phyloP scores from a whole-genome alignment of 2,888 invertebrate genomes.

The Heteropelma amictum region DNA sequence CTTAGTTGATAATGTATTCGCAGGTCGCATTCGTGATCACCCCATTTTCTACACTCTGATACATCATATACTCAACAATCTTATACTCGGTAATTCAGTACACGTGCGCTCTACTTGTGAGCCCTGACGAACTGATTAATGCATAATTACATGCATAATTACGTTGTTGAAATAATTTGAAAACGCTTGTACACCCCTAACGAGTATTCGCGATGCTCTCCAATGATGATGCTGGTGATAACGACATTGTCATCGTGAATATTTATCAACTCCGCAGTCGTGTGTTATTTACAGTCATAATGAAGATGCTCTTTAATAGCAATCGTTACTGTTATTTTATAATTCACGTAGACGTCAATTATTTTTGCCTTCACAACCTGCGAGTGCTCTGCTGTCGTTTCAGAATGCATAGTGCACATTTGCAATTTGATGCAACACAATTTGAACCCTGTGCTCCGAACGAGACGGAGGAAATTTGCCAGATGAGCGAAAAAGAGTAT shows the following conservation, averaged over 20 bases:
- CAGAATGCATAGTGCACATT: background rate
- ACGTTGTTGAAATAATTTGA: background rate
- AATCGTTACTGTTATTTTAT: too few relatives aligned
- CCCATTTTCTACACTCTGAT: background rate
- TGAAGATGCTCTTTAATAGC: too few relatives aligned
- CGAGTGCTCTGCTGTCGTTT: too few relatives aligned
- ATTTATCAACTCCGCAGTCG: too few relatives aligned
- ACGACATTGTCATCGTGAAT: too few relatives aligned
- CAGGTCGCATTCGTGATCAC: too few relatives aligned
- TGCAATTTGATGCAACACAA: conserved; percentile 19
- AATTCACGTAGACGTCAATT: too few relatives aligned
- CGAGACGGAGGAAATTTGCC: conserved; percentile 36
- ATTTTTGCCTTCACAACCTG: too few relatives aligned
- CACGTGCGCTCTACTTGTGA: background rate
- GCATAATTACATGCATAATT: background rate
- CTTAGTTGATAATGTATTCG: too few relatives aligned
- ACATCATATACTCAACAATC: too few relatives aligned
- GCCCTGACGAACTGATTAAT: background rate
- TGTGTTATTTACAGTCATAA: too few relatives aligned
- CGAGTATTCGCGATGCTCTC: background rate
- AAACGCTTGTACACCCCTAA: background rate
- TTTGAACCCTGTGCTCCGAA: conserved; percentile 7
- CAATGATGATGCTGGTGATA: background rate
- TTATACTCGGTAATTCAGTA: conserved; percentile 38
- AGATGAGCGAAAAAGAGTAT: conserved; percentile 46